Base-by-base conservation (phyloP, 2,113 vertebrate species). In the Cyanistes caeruleus region DNA sequence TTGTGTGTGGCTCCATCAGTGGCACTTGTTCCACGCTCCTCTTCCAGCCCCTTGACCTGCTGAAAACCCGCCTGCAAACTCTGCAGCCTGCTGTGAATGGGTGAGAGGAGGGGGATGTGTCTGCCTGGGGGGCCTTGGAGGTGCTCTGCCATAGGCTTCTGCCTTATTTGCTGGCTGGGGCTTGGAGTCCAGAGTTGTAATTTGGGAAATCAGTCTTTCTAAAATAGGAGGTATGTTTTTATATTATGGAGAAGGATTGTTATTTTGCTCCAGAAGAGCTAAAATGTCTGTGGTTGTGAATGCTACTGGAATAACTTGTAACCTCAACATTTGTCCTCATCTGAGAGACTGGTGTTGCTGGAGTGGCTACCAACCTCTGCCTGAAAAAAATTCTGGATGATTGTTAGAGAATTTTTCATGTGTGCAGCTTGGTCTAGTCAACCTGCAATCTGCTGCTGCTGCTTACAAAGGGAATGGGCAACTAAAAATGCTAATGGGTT, bases 11-110 rank as follows among this genome's bases (percentile, higher is more conserved):
- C 65, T 99, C 99, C 75, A 91, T 99, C 82, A 99, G 99, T 33
- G 99, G 99, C 39, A 99, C 99, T 60, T 99, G 99, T 97, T 99
- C 99, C 37, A 98, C 99, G 0, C 98, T 99, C 59, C 99, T 99
- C 43, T 99, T 99, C 97, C 99, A 99, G 60, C 99, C 99, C 7
- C 98, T 99, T 28, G 99, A 99, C 92, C 97, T 99, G 89, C 97
- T 99, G 56, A 99, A 99, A 97, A 99, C 99, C 0, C 98, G 99
- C 13, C 97, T 99, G 79, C 99, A 99, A 97, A 98, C 98, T 2
- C 72, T 98, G 31, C 99, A 99, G 90, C 97, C 97, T 62, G 49
- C 93, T 15, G 49, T 96, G 60, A 70, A 87, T 13, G 87, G 98
- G 98, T 98, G 95, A 89, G 97, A 65, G 51, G 9, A 43, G 4